A percentile compares a stretch with the other conserved stretches of the same genome.
These are phyloP conservation scores for Psylliodes chrysocephalus DNA, from an alignment of 2,888 invertebrate species.

Conservation along the genomic window DNA sequence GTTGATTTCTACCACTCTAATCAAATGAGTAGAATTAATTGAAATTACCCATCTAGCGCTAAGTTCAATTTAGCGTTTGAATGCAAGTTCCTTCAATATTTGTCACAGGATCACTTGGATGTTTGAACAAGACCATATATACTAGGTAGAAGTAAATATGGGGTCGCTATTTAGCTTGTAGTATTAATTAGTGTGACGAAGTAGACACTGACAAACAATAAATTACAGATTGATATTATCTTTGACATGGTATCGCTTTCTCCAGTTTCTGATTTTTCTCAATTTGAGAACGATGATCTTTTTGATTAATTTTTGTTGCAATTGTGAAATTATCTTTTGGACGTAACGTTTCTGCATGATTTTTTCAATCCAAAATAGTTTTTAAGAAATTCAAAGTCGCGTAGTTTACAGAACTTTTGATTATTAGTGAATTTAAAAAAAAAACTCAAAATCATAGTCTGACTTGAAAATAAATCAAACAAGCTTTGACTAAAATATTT, in stretches of 20 bases:
- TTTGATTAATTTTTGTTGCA: not conserved
- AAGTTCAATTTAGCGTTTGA: conserved; percentile 42
- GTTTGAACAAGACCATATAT: conserved; percentile 34
- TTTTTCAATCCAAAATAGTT: no score
- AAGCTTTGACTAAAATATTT: no score
- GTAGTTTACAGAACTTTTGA: no score
- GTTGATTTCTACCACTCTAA: not conserved
- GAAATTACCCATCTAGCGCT: conserved; percentile 40
- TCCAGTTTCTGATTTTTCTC: no score
- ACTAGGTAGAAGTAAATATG: conserved; percentile 19
- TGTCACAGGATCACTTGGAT: conserved; percentile 37
- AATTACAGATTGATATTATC: conserved; percentile 7
- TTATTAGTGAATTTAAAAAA: no score
- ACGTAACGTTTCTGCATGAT: no score
- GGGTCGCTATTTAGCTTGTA: conserved; percentile 15
- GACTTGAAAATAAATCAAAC: no score
- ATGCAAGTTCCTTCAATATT: conserved; percentile 42
- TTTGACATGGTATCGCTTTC: no score
- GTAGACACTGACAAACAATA: not conserved
- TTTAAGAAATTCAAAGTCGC: no score
- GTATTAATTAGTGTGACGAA: conserved; percentile 14
- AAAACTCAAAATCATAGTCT: no score
- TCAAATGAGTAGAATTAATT: conserved; percentile 32
- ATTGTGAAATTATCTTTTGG: not conserved
- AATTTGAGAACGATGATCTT: not conserved